Percentiles rank a stretch among this genome's conserved stretches.
These are phyloP conservation scores for Enteromius treurensis DNA, from an alignment of 2,797 vertebrate species.

Conservation along the genomic window DNA sequence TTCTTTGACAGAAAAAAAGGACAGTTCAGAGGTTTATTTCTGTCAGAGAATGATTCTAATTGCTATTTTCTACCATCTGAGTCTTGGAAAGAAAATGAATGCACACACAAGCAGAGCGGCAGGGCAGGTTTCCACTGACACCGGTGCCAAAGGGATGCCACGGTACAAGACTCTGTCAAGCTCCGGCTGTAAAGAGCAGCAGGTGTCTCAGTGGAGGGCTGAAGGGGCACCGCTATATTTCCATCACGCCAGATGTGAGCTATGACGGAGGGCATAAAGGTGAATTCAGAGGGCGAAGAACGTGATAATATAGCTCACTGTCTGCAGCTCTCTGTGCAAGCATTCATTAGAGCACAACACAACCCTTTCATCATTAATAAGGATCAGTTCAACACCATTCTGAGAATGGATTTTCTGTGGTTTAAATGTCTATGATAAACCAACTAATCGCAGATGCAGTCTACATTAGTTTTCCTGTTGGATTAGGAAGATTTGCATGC, in stretches of 20 bases:
- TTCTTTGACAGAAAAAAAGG: background rate
- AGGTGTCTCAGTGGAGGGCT: slow-evolving; percentile 29
- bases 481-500: slow-evolving; percentile 11
- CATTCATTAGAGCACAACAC: slow-evolving; percentile 21
- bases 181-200: slow-evolving; percentile 37
- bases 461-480: background rate
- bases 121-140: slow-evolving; percentile 25
- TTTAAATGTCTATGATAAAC: slow-evolving; percentile 17
- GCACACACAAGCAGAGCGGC: background rate
- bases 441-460: background rate
- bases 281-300: slow-evolving; percentile 20
- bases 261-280: slow-evolving; percentile 17
- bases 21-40: slow-evolving; percentile 7
- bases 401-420: background rate
- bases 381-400: slow-evolving; percentile 12
- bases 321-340: background rate
- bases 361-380: slow-evolving; percentile 17
- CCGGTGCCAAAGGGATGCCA: slow-evolving; percentile 21
- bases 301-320: slow-evolving; percentile 9
- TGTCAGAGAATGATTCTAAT: slow-evolving; percentile 12
- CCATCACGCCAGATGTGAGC: slow-evolving; percentile 39
- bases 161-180: slow-evolving; percentile 13
- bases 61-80: slow-evolving; percentile 7
- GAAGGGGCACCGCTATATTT: slow-evolving; percentile 21
- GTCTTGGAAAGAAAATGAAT: slow-evolving; percentile 12